Conservation (phyloP, 35 echinoderm and acorn worm species). For the Ophioderma brevispina region DNA sequence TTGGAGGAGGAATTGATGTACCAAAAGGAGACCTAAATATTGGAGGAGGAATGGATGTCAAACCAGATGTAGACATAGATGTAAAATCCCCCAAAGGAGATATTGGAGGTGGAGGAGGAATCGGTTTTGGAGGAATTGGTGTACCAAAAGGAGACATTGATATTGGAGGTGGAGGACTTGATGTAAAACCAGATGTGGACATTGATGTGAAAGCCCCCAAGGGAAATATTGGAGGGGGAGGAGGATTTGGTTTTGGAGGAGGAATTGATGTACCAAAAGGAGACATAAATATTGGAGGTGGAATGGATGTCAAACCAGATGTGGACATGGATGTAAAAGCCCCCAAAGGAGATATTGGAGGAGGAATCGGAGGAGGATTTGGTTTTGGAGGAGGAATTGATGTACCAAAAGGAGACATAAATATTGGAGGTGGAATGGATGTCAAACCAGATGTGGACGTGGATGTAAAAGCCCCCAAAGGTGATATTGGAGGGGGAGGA, state of each 20-base stretch:
- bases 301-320: constrained; percentile 9
- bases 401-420: constrained; percentile 8
- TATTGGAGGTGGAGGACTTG: constrained; percentile 9
- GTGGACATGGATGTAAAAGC: neutral
- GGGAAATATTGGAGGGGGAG: neutral
- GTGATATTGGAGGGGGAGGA: constrained; percentile 15
- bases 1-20: neutral
- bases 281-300: constrained; percentile 8
- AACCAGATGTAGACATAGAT: neutral
- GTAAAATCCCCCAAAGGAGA: neutral
- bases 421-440: constrained; percentile 29
- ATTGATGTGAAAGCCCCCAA: constrained; percentile 35
- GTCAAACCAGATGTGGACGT: constrained; percentile 2
- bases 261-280: neutral
- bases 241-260: constrained; percentile 2
- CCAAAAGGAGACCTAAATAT: neutral
- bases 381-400: neutral
- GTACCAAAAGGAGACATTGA: constrained; percentile 18
- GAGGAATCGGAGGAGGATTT: neutral
- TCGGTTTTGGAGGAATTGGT: constrained; percentile 6
- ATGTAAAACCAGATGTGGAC: constrained; percentile 26
- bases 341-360: constrained; percentile 34
- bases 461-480: constrained; percentile 30
- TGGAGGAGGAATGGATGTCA: neutral
- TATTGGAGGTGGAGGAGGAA: constrained; percentile 40